phyloP scores from a whole-genome alignment of 2,113 vertebrate species.

The Hyperopisus bebe region DNA sequence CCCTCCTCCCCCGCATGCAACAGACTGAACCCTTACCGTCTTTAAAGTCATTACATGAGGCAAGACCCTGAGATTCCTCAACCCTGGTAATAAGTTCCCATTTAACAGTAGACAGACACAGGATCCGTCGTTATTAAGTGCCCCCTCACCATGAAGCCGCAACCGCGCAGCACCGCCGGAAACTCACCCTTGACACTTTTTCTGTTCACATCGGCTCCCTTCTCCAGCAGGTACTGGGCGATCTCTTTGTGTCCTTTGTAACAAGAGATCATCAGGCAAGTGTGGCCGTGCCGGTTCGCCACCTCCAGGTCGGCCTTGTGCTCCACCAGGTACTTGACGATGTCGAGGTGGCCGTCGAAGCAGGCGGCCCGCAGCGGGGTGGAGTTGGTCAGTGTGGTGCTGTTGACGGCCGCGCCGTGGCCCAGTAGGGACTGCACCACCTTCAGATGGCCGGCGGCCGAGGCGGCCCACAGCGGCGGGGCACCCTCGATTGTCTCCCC shows the following conservation, averaged over 20 bases:
- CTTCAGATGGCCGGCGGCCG: slow-evolving; percentile 87
- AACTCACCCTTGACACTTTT: slow-evolving; percentile 93
- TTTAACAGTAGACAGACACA: neutral
- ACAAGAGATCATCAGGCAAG: slow-evolving; percentile 96
- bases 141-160: neutral
- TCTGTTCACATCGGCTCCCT: slow-evolving; percentile 92
- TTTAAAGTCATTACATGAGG: neutral
- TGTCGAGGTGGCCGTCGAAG: slow-evolving; percentile 94
- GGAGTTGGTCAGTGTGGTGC: slow-evolving; percentile 92
- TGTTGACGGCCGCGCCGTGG: slow-evolving; percentile 93
- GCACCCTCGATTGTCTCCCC: slow-evolving; percentile 96
- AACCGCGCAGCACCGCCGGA: neutral
- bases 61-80: neutral
- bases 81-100: neutral
- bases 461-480: slow-evolving; percentile 90
- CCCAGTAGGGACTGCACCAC: slow-evolving; percentile 90
- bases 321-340: slow-evolving; percentile 92
- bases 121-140: neutral
- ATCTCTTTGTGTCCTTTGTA: slow-evolving; percentile 98
- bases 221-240: slow-evolving; percentile 90
- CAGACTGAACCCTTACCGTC: neutral
- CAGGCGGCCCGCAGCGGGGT: slow-evolving; percentile 90
- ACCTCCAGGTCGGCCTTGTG: slow-evolving; percentile 95
- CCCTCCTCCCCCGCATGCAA: neutral
- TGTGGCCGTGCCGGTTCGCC: slow-evolving; percentile 94